phyloP scores from a whole-genome alignment of 2,797 vertebrate genomes.

The Ctenochaetus hawaiiensis region DNA sequence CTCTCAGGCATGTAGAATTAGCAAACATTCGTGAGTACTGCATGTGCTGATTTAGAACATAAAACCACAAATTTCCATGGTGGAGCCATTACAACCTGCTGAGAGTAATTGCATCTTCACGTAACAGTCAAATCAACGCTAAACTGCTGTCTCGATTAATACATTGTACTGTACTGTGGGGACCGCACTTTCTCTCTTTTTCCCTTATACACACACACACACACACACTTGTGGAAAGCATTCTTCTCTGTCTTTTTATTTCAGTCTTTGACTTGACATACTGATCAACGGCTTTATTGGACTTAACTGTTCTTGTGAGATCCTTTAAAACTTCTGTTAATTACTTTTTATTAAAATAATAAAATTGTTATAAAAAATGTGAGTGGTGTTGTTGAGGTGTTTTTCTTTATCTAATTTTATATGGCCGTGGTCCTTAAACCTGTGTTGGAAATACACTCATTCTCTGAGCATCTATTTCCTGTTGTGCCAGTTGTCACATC shows the following conservation, averaged over 20 bases:
- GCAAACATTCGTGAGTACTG: constrained; percentile 48
- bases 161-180: constrained; percentile 1
- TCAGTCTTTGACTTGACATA: constrained; percentile 62
- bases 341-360: constrained; percentile 18
- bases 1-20: constrained; percentile 23
- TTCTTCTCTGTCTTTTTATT: constrained; percentile 48
- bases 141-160: constrained; percentile 67
- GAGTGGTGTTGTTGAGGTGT: neutral
- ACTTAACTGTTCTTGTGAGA: constrained; percentile 72
- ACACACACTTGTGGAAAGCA: constrained; percentile 11
- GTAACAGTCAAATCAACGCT: constrained; percentile 63
- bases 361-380: constrained; percentile 44
- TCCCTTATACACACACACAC: constrained; percentile 15
- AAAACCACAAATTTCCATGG: constrained; percentile 45
- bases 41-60: constrained; percentile 41
- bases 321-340: constrained; percentile 59
- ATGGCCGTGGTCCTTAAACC: no score
- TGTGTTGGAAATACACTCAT: no score
- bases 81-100: constrained; percentile 52
- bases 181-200: constrained; percentile 1
- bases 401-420: no score
- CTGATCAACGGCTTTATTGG: constrained; percentile 72
- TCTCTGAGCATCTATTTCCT: no score
- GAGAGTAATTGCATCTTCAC: constrained; percentile 50
- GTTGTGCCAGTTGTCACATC: no score